Evolutionary conservation across 2,113 vertebrate species (phyloP).

Genomic region (Laticauda laticaudata): DNA sequence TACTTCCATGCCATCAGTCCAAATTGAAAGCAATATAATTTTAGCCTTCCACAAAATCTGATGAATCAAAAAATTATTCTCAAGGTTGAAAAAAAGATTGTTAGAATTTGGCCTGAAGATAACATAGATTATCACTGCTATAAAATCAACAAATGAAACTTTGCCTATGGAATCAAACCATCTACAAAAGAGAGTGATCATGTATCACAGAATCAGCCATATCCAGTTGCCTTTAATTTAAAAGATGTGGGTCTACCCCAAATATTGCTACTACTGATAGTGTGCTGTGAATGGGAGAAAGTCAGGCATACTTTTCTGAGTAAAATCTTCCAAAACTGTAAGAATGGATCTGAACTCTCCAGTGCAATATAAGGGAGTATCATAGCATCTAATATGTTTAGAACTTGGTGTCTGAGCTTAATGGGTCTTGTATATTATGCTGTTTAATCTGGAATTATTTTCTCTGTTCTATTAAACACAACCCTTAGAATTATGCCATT

Average conservation of each 20-base stretch:
- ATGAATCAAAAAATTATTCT: constrained; percentile 9
- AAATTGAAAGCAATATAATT: constrained; percentile 1
- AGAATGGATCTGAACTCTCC: not conserved
- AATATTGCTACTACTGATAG: not conserved
- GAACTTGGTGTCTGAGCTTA: not conserved
- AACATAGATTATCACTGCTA: constrained; percentile 27
- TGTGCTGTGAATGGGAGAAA: not conserved
- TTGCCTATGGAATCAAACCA: not conserved
- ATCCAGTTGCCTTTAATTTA: not conserved
- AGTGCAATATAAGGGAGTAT: not conserved
- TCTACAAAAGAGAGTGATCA: not conserved
- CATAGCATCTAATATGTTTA: not conserved
- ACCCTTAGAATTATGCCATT: constrained; percentile 6
- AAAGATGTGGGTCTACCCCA: not conserved
- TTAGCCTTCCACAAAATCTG: constrained; percentile 29
- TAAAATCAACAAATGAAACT: constrained; percentile 38
- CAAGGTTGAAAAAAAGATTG: constrained; percentile 21
- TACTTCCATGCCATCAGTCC: constrained; percentile 39
- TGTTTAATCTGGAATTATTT: not conserved
- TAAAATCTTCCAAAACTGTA: not conserved
- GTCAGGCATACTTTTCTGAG: not conserved
- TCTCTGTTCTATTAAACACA: not conserved
- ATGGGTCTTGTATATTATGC: not conserved
- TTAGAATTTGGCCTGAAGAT: constrained; percentile 49
- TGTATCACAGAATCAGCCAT: not conserved